These are phyloP conservation scores for Carettochelys insculpta DNA, from an alignment of 2,113 vertebrate species.

Conservation along the genomic window DNA sequence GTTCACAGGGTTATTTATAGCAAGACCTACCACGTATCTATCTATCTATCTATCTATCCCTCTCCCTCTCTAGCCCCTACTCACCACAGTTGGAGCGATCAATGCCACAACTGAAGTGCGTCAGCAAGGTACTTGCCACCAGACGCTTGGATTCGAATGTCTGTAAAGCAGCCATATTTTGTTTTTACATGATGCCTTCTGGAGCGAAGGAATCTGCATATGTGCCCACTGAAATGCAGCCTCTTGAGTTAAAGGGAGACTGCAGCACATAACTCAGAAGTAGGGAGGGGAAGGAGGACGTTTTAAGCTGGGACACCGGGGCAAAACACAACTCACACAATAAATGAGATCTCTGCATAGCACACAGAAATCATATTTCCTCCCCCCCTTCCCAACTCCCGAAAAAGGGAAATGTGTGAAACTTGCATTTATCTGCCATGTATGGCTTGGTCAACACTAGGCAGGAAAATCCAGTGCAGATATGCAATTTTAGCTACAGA, in stretches of 20 bases:
- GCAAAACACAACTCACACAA: not conserved
- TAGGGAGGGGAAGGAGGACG: not conserved
- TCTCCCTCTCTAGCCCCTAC: not conserved
- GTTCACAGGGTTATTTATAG: not conserved
- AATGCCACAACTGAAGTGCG: not conserved
- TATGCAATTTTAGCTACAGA: too few species aligned
- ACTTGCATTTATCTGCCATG: not conserved
- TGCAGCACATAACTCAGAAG: rapidly evolving
- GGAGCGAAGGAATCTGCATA: not conserved
- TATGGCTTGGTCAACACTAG: too few species aligned
- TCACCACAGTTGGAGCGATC: not conserved
- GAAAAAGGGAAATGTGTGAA: not conserved
- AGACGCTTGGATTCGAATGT: not conserved
- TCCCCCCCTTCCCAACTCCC: not conserved
- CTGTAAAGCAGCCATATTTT: not conserved
- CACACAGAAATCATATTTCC: not conserved
- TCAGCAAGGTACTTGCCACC: not conserved
- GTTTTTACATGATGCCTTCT: not conserved
- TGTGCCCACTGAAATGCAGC: not conserved
- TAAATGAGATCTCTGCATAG: not conserved
- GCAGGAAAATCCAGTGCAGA: too few species aligned
- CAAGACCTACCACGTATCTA: too few species aligned
- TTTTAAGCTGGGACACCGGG: not conserved
- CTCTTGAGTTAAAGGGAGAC: not conserved
- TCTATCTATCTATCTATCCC: too few species aligned